These are phyloP conservation scores for Stichodactyla mertensii DNA, from an alignment of 64 coral and sea anemone species.

Conservation along the genomic window DNA sequence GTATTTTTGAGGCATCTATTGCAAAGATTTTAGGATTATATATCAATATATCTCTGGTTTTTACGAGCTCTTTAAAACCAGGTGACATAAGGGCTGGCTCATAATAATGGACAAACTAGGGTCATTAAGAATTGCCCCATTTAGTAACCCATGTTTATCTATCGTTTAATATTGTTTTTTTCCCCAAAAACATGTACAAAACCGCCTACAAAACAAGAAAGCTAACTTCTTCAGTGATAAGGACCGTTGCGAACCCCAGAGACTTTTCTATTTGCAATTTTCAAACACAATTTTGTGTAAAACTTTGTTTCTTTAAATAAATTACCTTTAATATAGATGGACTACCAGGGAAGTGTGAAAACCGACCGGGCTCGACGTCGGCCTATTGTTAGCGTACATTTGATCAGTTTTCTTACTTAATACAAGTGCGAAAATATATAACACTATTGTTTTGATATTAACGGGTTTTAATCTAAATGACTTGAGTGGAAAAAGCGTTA, in stretches of 20 bases:
- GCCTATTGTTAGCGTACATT: constrained; percentile 1
- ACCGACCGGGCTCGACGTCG: background rate
- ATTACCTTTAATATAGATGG: background rate
- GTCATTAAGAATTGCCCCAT: too few species aligned
- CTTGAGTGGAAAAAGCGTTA: background rate
- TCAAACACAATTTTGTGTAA: background rate
- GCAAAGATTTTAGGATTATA: too few species aligned
- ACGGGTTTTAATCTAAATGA: background rate
- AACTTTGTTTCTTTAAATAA: background rate
- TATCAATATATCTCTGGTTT: too few species aligned
- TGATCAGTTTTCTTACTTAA: background rate
- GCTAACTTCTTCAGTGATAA: background rate
- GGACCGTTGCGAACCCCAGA: too few species aligned
- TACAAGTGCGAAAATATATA: constrained; percentile 7
- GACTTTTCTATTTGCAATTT: background rate
- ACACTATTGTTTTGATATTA: background rate
- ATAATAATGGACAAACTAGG: background rate
- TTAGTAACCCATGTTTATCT: background rate
- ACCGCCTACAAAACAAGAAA: background rate
- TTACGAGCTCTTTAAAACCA: background rate
- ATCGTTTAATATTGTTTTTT: background rate
- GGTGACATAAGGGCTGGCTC: background rate
- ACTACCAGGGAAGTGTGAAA: background rate
- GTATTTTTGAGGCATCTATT: background rate
- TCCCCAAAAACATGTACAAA: too few species aligned